Evolutionary conservation across 2,888 invertebrate genomes (phyloP).

Genomic region (Buathra laborator): DNA sequence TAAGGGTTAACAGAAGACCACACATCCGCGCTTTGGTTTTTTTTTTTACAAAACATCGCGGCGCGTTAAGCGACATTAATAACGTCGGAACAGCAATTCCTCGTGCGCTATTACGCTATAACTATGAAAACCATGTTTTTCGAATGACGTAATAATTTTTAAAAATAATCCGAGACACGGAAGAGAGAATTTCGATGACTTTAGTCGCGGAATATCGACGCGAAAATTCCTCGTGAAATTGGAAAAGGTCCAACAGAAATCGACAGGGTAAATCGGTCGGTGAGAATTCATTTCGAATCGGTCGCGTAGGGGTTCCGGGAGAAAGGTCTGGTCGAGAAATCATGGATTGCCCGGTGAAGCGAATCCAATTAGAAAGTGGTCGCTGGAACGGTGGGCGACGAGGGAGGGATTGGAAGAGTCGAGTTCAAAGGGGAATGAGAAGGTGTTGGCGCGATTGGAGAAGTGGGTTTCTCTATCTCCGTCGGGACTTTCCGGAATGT

Average conservation of each 20-base stretch:
- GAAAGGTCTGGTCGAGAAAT: slow-evolving; percentile 57
- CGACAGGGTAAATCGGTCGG: slow-evolving; percentile 62
- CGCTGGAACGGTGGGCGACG: slow-evolving; percentile 46
- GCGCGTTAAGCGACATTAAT: slow-evolving; percentile 67
- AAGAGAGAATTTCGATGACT: slow-evolving; percentile 25
- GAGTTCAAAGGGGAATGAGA: slow-evolving; percentile 11
- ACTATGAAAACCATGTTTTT: not conserved
- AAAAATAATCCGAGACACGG: slow-evolving; percentile 59
- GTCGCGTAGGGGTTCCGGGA: slow-evolving; percentile 13
- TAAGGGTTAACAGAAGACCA: slow-evolving; percentile 47
- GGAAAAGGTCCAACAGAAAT: slow-evolving; percentile 68
- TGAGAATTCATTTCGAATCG: slow-evolving; percentile 44
- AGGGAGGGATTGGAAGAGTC: slow-evolving; percentile 48
- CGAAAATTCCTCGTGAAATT: slow-evolving; percentile 67
- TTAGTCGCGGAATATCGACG: slow-evolving; percentile 24
- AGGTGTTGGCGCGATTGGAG: not conserved
- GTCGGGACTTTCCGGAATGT: slow-evolving; percentile 42
- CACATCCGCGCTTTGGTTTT: slow-evolving; percentile 39
- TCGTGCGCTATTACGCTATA: slow-evolving; percentile 22
- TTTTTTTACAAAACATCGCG: slow-evolving; percentile 65
- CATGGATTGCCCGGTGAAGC: slow-evolving; percentile 68
- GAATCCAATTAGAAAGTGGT: slow-evolving; percentile 70
- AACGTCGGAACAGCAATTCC: slow-evolving; percentile 37
- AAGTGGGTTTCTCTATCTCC: not conserved
- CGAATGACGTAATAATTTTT: slow-evolving; percentile 43